phyloP scores from a whole-genome alignment of 2,797 vertebrate species.

The Ambastaia sidthimunki region DNA sequence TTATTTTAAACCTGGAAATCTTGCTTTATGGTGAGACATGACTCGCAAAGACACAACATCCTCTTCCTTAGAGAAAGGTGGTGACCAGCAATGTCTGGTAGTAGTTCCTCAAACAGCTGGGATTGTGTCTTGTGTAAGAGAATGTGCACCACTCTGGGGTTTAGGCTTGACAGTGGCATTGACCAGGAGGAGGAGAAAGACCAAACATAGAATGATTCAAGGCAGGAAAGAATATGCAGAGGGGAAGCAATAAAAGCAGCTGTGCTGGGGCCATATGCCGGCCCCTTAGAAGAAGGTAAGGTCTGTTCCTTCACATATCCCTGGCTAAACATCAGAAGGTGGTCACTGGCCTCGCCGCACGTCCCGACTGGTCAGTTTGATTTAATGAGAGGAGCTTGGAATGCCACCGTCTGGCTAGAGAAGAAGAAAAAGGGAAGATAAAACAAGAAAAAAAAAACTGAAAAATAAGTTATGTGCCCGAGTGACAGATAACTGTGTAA shows the following conservation, averaged over 20 bases:
- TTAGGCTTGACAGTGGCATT: constrained; percentile 21
- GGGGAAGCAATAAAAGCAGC: constrained; percentile 69
- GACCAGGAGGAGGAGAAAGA: constrained; percentile 65
- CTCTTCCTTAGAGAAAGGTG: constrained; percentile 86
- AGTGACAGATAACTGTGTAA: constrained; percentile 60
- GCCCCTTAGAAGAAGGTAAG: constrained; percentile 90
- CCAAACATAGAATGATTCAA: constrained; percentile 55
- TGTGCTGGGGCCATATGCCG: constrained; percentile 86
- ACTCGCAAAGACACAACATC: constrained; percentile 83
- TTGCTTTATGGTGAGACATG: constrained; percentile 72
- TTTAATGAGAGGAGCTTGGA: constrained; percentile 75
- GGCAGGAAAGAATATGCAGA: constrained; percentile 61
- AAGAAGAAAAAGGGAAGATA: constrained; percentile 27
- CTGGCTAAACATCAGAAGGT: constrained; percentile 80
- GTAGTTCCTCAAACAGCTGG: constrained; percentile 57
- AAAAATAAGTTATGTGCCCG: constrained; percentile 48
- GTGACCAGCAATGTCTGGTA: constrained; percentile 61
- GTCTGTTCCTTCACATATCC: constrained; percentile 75
- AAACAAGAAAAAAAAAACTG: constrained; percentile 13
- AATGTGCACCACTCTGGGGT: constrained; percentile 30
- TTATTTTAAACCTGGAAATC: constrained; percentile 81
- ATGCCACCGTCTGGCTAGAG: constrained; percentile 55
- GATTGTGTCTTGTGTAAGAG: constrained; percentile 34
- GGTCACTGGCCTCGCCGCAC: constrained; percentile 65
- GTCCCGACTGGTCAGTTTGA: constrained; percentile 67